Evolutionary conservation across 2,113 vertebrate genomes (phyloP).

Genomic region (human): GRCh38 chr1:17119001-17119500

Average conservation of each 20-base stretch:
- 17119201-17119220: background rate
- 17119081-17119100: background rate
- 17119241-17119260: background rate
- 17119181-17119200: background rate
- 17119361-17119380: constrained; percentile 68
- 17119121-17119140: background rate
- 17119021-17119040: no score
- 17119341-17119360: constrained; percentile 83
- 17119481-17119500: background rate
- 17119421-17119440: constrained; percentile 43
- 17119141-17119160: background rate
- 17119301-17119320: constrained; percentile 82
- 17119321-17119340: constrained; percentile 84
- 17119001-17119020: background rate
- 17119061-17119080: background rate
- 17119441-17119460: background rate
- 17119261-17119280: constrained; percentile 66
- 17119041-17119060: background rate
- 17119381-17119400: background rate
- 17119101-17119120: background rate
- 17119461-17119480: background rate
- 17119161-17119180: background rate
- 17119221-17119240: background rate
- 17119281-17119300: constrained; percentile 73
- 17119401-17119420: fast-evolving